Conservation (phyloP, 2,888 invertebrate species). For the Drosophila multiciliata region DNA sequence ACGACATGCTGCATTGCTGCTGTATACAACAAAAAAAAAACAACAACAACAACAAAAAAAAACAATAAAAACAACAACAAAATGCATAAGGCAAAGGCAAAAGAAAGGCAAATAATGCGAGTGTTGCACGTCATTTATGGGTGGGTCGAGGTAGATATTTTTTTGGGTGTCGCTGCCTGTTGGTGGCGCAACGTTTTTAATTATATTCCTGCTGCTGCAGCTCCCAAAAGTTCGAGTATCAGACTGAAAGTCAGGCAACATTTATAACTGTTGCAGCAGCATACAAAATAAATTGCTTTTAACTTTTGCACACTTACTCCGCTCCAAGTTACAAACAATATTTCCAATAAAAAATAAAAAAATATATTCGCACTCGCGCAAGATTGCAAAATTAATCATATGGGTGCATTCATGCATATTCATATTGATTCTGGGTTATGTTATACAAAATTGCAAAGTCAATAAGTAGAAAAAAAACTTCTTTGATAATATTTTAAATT, state of each 20-base stretch:
- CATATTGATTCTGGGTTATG: slow-evolving; percentile 25
- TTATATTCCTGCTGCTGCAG: slow-evolving; percentile 67
- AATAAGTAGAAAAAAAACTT: no score
- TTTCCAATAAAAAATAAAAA: slow-evolving; percentile 3
- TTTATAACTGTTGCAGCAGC: slow-evolving; percentile 25
- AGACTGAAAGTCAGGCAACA: slow-evolving; percentile 54
- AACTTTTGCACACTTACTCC: slow-evolving; percentile 26
- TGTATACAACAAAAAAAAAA: slow-evolving; percentile 28
- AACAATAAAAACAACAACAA: neutral
- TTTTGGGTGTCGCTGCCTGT: slow-evolving; percentile 61
- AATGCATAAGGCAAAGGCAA: slow-evolving; percentile 42
- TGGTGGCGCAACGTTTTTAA: slow-evolving; percentile 70
- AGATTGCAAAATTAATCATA: slow-evolving; percentile 35
- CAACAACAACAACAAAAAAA: neutral
- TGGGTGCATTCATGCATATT: slow-evolving; percentile 24
- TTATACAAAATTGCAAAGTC: neutral
- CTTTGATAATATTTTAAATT: neutral
- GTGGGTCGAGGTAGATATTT: slow-evolving; percentile 61
- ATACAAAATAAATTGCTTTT: slow-evolving; percentile 68
- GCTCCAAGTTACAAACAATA: slow-evolving; percentile 7
- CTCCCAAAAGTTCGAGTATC: slow-evolving; percentile 35
- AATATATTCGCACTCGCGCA: neutral
- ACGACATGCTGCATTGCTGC: slow-evolving; percentile 71
- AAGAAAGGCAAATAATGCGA: slow-evolving; percentile 78
- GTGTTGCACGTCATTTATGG: slow-evolving; percentile 78